Base-by-base conservation (phyloP, 2,113 vertebrate genomes). In the Callopanchax toddi region DNA sequence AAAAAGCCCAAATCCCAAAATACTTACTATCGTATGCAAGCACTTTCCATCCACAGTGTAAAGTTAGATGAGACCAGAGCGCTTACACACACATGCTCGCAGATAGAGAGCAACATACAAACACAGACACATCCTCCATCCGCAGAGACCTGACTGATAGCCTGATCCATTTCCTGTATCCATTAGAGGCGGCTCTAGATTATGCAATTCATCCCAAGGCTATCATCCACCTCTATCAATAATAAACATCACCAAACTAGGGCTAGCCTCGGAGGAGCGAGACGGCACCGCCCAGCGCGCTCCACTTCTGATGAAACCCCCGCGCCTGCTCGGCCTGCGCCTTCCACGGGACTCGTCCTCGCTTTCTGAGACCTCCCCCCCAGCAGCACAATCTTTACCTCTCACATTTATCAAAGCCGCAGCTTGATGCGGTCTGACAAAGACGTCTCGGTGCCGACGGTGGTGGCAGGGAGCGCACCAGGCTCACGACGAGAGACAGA, bases 201-300 rank as follows among this genome's bases (percentile, higher is more conserved):
- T 89, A 89, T 87, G 84, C 83, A 90, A 89, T 88, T 73, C 83
- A 83, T 88, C 86, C 87, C 86, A 83, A 78, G 86, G 87, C 89
- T 87, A 85, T 86, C 84, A 87, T 89, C 84, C 84, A 88, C 79
- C 87, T 86, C 84, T 87, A 88, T 90, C 89, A 90, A 90, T 90
- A 90, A 90, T 86, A 90, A 88, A 89, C 83, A 88, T 87, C 83
- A 78, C 81, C 60, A 86, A 89, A 78, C 79, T 87, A 70, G 84
- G 81, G 86, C 87, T 86, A 44, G 81, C 83, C 87, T 88, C 89
- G 3, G 77, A 84, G 86, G 87, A 86, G n/a, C 56, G 59, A 76
- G 74, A 42, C 61, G 60, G 75, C 81, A 67, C 86, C 71, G 60
- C 87, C 81, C 77, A 62, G 75, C 85, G 78, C 77, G 60, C 79